Evolutionary conservation across 2,888 invertebrate genomes (phyloP), one percentile per base, ranked within the genome.

Genomic region (Eilema caniola): DNA sequence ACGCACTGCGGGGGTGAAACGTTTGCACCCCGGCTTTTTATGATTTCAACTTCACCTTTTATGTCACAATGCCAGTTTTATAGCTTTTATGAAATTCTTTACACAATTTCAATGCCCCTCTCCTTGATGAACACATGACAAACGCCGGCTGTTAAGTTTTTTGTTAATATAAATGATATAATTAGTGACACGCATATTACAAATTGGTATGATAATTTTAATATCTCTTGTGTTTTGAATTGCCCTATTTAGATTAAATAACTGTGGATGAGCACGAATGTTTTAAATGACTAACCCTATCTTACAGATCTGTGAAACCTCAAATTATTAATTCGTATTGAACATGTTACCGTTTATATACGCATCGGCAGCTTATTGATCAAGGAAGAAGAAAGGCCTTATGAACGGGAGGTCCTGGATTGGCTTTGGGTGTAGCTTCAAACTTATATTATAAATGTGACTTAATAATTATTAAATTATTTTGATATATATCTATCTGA

Each of bases 11-110:
- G 85, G 88, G 87, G 85, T 71, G 82, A 82, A 72, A 65, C 77
- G 73, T 85, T 87, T 76, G 83, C 89, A 90, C 89, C 89, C 89
- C 85, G 83, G 75, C 85, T 86, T 89, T 92, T 91, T 91, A 92
- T 88, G 90, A 90, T 93, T 92, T 87, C 86, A 90, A 92, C 90
- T 91, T 92, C 89, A 92, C 90, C 90, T 92, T 92, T 91, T 90
- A 91, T 91, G 87, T 89, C 89, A 89, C 89, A 90, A 90, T 90
- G 89, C 85, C 87, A 92, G 88, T 92, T 94, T 93, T 92, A 93
- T 91, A 84, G 90, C 92, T 89, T 90, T 90, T 91, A 91, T 89
- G 86, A 89, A 91, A 92, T 92, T 90, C 89, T 91, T 92, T 90
- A 92, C 92, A 90, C 93, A 90, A 92, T 93, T 90, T 87, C 89